A percentile compares a stretch with the other conserved stretches of the same genome.
Evolutionary conservation across 2,797 vertebrate species (phyloP).

Genomic region (Falco concolor): DNA sequence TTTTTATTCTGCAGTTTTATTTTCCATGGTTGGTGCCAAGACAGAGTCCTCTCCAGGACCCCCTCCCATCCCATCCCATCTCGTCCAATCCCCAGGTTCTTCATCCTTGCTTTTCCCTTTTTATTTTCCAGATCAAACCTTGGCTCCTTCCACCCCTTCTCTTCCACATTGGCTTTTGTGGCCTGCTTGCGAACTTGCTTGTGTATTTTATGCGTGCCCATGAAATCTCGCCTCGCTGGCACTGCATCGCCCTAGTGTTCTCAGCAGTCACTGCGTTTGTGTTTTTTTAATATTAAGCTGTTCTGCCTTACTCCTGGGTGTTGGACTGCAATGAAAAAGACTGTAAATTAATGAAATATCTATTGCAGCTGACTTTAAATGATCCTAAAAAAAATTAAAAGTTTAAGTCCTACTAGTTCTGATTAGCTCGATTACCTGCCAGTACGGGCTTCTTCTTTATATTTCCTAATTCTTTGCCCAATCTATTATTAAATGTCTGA

Average conservation of each 20-base stretch:
- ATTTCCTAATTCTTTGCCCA: conserved; percentile 66
- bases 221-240: conserved; percentile 7
- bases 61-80: conserved; percentile 60
- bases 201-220: background rate
- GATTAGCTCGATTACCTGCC: conserved; percentile 51
- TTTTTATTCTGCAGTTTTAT: conserved; percentile 75
- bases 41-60: conserved; percentile 75
- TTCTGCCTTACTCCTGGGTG: conserved; percentile 16
- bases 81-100: conserved; percentile 38
- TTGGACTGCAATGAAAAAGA: conserved; percentile 19
- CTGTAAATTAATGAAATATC: conserved; percentile 21
- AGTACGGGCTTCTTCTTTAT: conserved; percentile 55
- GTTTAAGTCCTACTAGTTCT: background rate
- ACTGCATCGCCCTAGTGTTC: background rate
- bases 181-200: conserved; percentile 35
- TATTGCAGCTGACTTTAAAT: conserved; percentile 35
- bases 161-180: conserved; percentile 48
- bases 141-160: conserved; percentile 34
- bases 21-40: conserved; percentile 77
- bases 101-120: conserved; percentile 47
- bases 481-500: conserved; percentile 68
- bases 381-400: background rate
- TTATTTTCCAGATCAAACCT: conserved; percentile 64
- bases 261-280: background rate
- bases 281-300: background rate